Base-by-base conservation (phyloP, 1,140 invertebrate species). In the Arctopsyche grandis region DNA sequence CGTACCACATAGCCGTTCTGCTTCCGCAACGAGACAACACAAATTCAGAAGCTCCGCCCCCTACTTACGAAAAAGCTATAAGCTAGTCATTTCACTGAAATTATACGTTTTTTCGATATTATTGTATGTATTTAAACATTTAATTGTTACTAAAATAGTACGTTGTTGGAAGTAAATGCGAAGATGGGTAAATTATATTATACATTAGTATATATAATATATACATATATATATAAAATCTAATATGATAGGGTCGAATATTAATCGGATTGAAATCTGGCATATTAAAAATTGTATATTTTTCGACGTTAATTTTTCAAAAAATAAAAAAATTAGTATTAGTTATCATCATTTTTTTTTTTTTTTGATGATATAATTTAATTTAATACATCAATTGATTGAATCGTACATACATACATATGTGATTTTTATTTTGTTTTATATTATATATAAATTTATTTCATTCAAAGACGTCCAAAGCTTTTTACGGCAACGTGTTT, bases 1-100 rank as follows among this genome's bases (percentile, higher is more conserved):
- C 92, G 5, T 92, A 92, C 87, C 91, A 92, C 84, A 91, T 92
- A 85, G 91, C 92, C 7, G 90, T 92, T 71, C 86, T 92, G 69
- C 89, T 93, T 82, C 91, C 91, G 10, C 88, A 88, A 63, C 86
- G 87, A 21, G 82, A 85, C 79, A 79, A 84, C 5, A 83, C 85
- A 4, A 78, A 85, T 44, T 86, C 88, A 12, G 90, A 91, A 81
- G 88, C 90, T 9, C 91, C 91, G 1, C 91, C 91, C n/a, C 92
- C 91, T 29, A 90, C 91, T 75, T 93, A 93, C 84, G 90, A 91
- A 63, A 91, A 91, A 81, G 90, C 91, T 75, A 88, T 92, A 84
- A 90, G 90, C 87, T 91, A 89, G 89, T 86, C 83, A 80, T 48
- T 78, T 79, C 63, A 69, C 21, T 75, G 22, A 56, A 29, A 78